phyloP scores from a whole-genome alignment of 2,888 invertebrate species.

The Callosobruchus maculatus region DNA sequence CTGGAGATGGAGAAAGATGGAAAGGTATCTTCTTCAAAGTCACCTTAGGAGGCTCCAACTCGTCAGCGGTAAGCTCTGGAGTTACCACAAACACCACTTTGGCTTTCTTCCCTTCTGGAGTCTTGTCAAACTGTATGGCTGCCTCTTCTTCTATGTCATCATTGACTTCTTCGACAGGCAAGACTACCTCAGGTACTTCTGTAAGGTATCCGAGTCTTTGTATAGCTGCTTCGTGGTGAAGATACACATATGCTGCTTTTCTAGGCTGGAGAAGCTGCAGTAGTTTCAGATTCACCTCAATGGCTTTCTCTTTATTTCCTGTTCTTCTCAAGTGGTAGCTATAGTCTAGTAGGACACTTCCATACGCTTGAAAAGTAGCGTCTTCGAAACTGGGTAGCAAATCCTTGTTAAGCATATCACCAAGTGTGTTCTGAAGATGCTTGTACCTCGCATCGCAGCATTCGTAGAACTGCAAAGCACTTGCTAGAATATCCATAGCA shows the following conservation, averaged over 20 bases:
- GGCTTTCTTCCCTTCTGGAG: slow-evolving; percentile 19
- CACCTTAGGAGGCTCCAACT: slow-evolving; percentile 8
- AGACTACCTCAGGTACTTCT: slow-evolving; percentile 5
- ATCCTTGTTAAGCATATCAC: slow-evolving; percentile 10
- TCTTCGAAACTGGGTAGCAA: slow-evolving; percentile 20
- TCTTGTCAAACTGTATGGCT: slow-evolving; percentile 6
- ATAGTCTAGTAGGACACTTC: slow-evolving; percentile 26
- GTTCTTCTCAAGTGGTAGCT: slow-evolving; percentile 23
- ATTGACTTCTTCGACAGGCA: slow-evolving; percentile 3
- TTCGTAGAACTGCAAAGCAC: slow-evolving; percentile 25
- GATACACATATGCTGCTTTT: slow-evolving; percentile 22
- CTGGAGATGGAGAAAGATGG: slow-evolving; percentile 9
- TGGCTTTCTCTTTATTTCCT: slow-evolving; percentile 19
- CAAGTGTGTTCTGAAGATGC: slow-evolving; percentile 4
- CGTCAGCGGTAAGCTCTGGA: not conserved
- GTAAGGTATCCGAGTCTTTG: slow-evolving; percentile 25
- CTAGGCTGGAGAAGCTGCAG: not conserved
- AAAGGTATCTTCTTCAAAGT: slow-evolving; percentile 14
- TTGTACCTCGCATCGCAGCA: slow-evolving; percentile 17
- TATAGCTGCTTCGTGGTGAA: slow-evolving; percentile 29
- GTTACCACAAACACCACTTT: slow-evolving; percentile 15
- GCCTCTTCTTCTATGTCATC: slow-evolving; percentile 5
- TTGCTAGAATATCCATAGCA: slow-evolving; percentile 22
- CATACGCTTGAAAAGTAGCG: slow-evolving; percentile 20
- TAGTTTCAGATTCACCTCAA: slow-evolving; percentile 22